phyloP scores from a whole-genome alignment of 2,113 vertebrate species.

The Axis porcinus region DNA sequence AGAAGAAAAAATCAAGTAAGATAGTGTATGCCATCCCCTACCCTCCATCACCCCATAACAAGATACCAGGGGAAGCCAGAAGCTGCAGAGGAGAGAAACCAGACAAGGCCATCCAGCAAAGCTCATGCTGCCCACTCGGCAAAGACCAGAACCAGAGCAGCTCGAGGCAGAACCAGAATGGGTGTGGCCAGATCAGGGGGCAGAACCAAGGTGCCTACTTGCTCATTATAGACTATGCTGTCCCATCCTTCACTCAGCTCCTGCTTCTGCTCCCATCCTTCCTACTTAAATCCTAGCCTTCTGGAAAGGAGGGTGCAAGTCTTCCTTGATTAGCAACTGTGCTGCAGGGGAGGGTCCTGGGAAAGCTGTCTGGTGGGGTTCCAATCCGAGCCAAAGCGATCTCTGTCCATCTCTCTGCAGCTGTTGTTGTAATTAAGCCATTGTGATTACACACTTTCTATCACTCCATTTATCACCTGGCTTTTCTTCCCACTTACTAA shows the following conservation, averaged over 20 bases:
- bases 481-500: not conserved
- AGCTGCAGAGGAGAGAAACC: not conserved
- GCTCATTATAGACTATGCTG: not conserved
- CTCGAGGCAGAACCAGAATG: not conserved
- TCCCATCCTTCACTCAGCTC: accelerated
- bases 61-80: constrained; percentile 45
- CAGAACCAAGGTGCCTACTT: not conserved
- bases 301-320: not conserved
- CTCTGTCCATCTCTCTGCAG: not conserved
- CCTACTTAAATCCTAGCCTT: not conserved
- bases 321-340: not conserved
- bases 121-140: not conserved
- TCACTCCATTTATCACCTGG: not conserved
- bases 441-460: not conserved
- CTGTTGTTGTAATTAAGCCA: not conserved
- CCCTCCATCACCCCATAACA: not conserved
- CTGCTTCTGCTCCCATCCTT: not conserved
- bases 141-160: accelerated
- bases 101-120: not conserved
- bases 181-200: not conserved
- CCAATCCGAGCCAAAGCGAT: not conserved
- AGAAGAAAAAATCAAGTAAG: not conserved
- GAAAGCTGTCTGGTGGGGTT: not conserved
- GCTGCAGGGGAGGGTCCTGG: accelerated
- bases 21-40: not conserved